Conservation (phyloP, 2,113 vertebrate species). For the Suricata suricatta region DNA sequence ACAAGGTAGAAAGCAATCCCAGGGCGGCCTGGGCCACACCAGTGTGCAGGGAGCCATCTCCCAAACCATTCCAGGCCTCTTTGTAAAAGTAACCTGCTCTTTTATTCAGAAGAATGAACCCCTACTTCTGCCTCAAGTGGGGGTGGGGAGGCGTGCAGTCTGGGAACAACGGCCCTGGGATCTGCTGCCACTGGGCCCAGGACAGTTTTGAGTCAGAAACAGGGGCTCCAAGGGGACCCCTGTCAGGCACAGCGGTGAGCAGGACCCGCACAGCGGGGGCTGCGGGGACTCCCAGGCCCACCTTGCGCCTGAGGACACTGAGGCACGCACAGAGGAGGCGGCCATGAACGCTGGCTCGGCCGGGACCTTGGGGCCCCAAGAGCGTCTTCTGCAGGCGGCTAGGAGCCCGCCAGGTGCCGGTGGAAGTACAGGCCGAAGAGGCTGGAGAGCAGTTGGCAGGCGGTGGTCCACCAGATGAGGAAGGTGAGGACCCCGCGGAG, state of each 20-base stretch:
- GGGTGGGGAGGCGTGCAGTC: background rate
- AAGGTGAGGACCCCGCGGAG: conserved; percentile 93
- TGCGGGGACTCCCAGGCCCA: background rate
- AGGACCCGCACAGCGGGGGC: background rate
- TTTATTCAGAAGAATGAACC: background rate
- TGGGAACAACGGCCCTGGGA: background rate
- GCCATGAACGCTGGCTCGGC: background rate
- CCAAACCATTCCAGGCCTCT: background rate
- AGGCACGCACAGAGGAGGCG: background rate
- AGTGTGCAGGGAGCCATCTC: background rate
- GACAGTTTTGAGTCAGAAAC: background rate
- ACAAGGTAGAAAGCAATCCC: background rate
- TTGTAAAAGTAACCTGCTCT: background rate
- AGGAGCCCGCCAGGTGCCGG: conserved; percentile 92
- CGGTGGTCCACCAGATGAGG: conserved; percentile 95
- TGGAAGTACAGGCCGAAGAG: conserved; percentile 98
- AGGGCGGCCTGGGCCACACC: background rate
- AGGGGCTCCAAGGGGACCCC: background rate
- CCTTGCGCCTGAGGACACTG: background rate
- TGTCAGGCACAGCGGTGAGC: conserved; percentile 25
- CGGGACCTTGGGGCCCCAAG: background rate
- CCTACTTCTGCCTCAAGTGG: background rate
- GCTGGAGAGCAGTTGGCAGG: conserved; percentile 94
- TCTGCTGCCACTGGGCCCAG: background rate
- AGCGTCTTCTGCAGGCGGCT: background rate